Conservation (phyloP, 2,888 invertebrate genomes). For the Brachypalpus laphriformis region DNA sequence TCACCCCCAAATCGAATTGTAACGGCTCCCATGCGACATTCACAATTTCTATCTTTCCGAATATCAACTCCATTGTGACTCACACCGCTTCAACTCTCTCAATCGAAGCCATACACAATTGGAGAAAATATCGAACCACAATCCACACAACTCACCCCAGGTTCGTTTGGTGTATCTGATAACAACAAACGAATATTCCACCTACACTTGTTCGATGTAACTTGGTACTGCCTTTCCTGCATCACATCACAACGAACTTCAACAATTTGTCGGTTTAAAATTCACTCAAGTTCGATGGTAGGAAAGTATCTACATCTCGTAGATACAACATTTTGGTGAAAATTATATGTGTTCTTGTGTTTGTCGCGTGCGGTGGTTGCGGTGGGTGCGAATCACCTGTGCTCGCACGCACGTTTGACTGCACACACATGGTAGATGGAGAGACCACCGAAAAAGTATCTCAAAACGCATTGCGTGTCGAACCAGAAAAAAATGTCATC, state of each 20-base stretch:
- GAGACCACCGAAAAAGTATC: constrained; percentile 3
- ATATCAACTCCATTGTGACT: background rate
- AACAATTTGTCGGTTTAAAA: too few species aligned
- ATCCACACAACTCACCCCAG: constrained; percentile 1
- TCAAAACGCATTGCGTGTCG: constrained; percentile 39
- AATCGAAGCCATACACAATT: constrained; percentile 34
- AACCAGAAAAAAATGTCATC: constrained; percentile 40
- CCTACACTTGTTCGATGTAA: background rate
- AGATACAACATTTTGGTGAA: background rate
- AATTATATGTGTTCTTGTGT: constrained; percentile 13
- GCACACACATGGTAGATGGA: constrained; percentile 17
- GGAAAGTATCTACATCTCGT: background rate
- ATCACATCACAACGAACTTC: background rate
- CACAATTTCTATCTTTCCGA: background rate
- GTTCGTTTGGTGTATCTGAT: background rate
- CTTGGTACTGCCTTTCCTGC: too few species aligned
- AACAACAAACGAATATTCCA: background rate
- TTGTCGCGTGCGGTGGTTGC: constrained; percentile 62
- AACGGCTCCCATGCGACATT: constrained; percentile 2
- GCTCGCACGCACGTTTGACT: constrained; percentile 43
- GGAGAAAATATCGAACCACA: background rate
- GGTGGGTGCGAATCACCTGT: constrained; percentile 57
- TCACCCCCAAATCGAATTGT: background rate
- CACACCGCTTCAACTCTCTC: background rate
- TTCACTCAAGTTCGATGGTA: background rate